Conservation (phyloP, 1,140 invertebrate species). For the Anagrus nilaparvatae region DNA sequence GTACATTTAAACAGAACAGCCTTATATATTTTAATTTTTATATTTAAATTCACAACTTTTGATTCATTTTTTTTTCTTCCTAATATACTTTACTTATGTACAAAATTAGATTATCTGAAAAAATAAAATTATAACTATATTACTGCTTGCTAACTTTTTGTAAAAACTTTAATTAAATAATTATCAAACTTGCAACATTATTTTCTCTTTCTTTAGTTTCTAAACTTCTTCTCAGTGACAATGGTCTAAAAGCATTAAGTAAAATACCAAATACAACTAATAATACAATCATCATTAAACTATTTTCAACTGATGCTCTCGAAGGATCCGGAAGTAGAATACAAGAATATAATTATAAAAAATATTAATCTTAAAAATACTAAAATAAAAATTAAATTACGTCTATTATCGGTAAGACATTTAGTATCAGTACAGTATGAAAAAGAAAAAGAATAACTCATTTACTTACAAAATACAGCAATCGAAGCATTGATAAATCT, state of each 20-base stretch:
- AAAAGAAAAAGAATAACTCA: constrained; percentile 3
- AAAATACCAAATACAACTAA: constrained; percentile 42
- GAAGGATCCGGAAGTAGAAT: constrained; percentile 39
- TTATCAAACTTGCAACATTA: constrained; percentile 21
- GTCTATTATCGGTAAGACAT: constrained; percentile 50
- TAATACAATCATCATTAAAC: constrained; percentile 41
- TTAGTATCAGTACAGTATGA: constrained; percentile 76
- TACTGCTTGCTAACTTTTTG: no score
- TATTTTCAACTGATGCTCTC: constrained; percentile 24
- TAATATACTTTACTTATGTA: no score
- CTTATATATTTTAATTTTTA: no score
- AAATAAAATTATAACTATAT: no score
- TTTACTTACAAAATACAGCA: constrained; percentile 72
- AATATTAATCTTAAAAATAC: constrained; percentile 1
- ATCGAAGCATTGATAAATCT: constrained; percentile 73
- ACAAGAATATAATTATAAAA: not conserved
- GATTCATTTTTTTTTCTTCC: no score
- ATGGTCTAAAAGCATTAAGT: constrained; percentile 43
- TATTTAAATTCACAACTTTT: no score
- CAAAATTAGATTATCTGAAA: no score
- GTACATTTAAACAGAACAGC: no score
- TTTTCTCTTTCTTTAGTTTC: constrained; percentile 33
- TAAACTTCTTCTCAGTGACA: constrained; percentile 33
- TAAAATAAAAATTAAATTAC: constrained; percentile 1
- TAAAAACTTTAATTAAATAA: not conserved